phyloP scores from a whole-genome alignment of 2,888 invertebrate species.

The Ctenicera cuprea region DNA sequence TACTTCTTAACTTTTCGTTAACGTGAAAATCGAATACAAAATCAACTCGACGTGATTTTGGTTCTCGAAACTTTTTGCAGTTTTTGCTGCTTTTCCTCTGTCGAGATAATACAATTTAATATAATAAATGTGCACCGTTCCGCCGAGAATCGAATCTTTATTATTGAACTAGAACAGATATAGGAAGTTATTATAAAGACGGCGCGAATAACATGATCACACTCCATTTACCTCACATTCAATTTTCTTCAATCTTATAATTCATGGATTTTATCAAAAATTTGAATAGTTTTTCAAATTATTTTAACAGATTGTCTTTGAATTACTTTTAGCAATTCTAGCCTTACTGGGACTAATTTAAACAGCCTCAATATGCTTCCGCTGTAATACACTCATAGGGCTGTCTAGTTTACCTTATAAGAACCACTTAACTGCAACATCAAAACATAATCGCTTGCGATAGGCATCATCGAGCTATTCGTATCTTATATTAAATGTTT shows the following conservation, averaged over 20 bases:
- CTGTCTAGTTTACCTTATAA: too few species aligned
- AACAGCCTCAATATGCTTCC: not conserved
- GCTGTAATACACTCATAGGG: too few species aligned
- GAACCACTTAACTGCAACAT: too few species aligned
- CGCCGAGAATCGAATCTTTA: not conserved
- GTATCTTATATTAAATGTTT: too few species aligned
- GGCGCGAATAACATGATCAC: not conserved
- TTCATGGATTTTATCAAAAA: not conserved
- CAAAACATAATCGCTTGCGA: slow-evolving; percentile 4
- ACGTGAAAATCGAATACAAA: not conserved
- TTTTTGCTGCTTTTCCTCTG: slow-evolving; percentile 8
- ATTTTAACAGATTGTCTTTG: not conserved
- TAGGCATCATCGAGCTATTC: too few species aligned
- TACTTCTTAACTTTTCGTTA: not conserved
- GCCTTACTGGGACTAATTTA: not conserved
- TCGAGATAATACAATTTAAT: slow-evolving; percentile 14
- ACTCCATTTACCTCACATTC: too few species aligned
- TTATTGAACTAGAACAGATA: slow-evolving; percentile 7
- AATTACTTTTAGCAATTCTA: not conserved
- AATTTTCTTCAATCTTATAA: slow-evolving; percentile 8
- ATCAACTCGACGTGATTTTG: not conserved
- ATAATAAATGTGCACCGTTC: slow-evolving; percentile 12
- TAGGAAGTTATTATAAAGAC: slow-evolving; percentile 3
- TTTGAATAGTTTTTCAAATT: not conserved
- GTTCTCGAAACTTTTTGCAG: slow-evolving; percentile 3